phyloP scores from a whole-genome alignment of 2,888 invertebrate species.

The Lordiphosa andalusiaca region DNA sequence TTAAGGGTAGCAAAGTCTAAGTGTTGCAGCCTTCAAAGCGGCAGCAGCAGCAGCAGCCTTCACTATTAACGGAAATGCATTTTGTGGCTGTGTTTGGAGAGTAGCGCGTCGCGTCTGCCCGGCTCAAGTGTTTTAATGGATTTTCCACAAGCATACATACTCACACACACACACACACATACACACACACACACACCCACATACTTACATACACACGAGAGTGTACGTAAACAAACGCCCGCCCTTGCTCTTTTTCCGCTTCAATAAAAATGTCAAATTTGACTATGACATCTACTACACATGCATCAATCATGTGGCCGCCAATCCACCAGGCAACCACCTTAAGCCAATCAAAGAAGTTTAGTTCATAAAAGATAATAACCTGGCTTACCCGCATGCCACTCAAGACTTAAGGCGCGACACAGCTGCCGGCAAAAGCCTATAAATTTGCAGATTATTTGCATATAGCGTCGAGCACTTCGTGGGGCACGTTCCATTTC shows the following conservation, averaged over 20 bases:
- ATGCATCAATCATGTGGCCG: constrained; percentile 61
- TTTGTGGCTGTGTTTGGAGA: constrained; percentile 49
- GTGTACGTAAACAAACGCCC: neutral
- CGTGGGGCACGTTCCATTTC: constrained; percentile 11
- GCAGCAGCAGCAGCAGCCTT: constrained; percentile 44
- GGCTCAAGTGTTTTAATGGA: constrained; percentile 73
- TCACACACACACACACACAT: neutral
- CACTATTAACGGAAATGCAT: constrained; percentile 74
- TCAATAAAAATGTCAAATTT: constrained; percentile 65
- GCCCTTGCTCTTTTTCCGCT: neutral
- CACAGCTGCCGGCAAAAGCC: constrained; percentile 57
- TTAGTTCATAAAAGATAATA: constrained; percentile 74
- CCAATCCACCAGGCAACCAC: constrained; percentile 29
- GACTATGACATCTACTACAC: constrained; percentile 45
- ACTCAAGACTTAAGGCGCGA: constrained; percentile 52
- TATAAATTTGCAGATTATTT: constrained; percentile 79
- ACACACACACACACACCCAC: neutral
- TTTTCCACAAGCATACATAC: constrained; percentile 38
- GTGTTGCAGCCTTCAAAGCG: constrained; percentile 46
- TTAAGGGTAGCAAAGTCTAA: constrained; percentile 45
- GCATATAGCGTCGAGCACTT: constrained; percentile 70
- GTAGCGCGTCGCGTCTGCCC: constrained; percentile 61
- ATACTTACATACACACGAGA: neutral
- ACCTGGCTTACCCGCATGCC: constrained; percentile 62
- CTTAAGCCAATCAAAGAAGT: constrained; percentile 53